A percentile compares a stretch with the other conserved stretches of the same genome.
Evolutionary conservation across 2,113 vertebrate genomes (phyloP).

Genomic region (Mionectes macconnelli): DNA sequence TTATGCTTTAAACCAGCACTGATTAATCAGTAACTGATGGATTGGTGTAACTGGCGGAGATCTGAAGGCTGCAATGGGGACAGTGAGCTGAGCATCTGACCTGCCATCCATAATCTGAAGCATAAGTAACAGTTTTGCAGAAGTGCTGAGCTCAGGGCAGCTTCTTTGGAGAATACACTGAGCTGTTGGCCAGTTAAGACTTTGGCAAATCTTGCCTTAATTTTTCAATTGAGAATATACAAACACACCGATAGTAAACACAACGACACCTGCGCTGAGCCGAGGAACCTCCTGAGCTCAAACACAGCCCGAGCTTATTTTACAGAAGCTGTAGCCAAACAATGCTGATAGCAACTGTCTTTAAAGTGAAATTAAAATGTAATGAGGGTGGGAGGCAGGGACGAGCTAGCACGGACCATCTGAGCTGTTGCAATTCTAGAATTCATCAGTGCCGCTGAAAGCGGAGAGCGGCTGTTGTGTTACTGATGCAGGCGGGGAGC

Average conservation of each 20-base stretch:
- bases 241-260: not conserved
- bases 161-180: not conserved
- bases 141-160: not conserved
- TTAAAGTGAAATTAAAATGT: constrained; percentile 56
- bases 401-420: not conserved
- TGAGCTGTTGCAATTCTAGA: constrained; percentile 58
- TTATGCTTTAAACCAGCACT: not conserved
- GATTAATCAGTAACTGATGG: not conserved
- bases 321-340: constrained; percentile 21
- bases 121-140: not conserved
- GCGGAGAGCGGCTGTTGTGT: constrained; percentile 19
- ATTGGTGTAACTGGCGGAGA: not conserved
- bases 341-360: constrained; percentile 33
- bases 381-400: constrained; percentile 56
- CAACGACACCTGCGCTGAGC: not conserved
- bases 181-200: not conserved
- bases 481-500: constrained; percentile 27
- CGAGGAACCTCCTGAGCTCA: not conserved
- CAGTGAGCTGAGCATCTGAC: not conserved
- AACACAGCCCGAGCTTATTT: not conserved
- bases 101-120: not conserved
- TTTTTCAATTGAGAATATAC: not conserved
- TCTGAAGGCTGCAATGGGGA: not conserved
- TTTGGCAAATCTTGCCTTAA: not conserved
- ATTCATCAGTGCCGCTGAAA: constrained; percentile 14